Evolutionary conservation across 2,888 invertebrate species (phyloP), one percentile per base, ranked within the genome.

Genomic region (Drosophila neotestacea): DNA sequence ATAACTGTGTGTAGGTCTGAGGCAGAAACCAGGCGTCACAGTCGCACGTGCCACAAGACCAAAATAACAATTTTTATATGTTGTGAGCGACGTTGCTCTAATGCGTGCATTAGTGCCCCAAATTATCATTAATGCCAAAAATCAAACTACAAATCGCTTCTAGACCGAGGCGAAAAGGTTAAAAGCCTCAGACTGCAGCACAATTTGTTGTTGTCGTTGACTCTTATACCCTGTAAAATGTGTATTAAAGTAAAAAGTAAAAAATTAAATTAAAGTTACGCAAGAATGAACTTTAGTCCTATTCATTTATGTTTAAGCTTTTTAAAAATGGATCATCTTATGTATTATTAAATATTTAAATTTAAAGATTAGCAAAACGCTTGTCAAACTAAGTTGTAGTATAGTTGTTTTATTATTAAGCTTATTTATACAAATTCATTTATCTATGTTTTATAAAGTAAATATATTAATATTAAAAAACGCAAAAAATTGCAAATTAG

Each of bases 71-170:
- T 70, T 76, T 77, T 70, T 46, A 46, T 50, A 38, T 46, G 52
- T 52, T 63, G 51, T 67, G 59, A 56, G 38, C 62, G 72, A 36
- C 58, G 59, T 69, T 41, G 60, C 58, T 64, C 66, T 79, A 77
- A 77, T 79, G 73, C 32, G 59, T 77, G 77, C 79, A 79, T 79
- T 79, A 79, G 70, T 79, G 70, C 59, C 64, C 65, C 69, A 80
- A 70, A 75, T 79, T 70, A 71, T 73, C 70, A 68, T 77, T 81
- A 81, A 79, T 70, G 72, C 58, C 76, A 79, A 81, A 81, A 85
- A 79, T 83, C 83, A 73, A 83, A 72, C 79, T 72, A 79, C 77
- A 75, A 81, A 64, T 79, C 52, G 72, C 42, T 54, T 73, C 55
- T 62, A 63, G 70, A 64, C 67, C 41, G 28, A 72, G 69, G 48